Evolutionary conservation across 2,888 invertebrate genomes (phyloP).

Genomic region (Melitaea athalia): DNA sequence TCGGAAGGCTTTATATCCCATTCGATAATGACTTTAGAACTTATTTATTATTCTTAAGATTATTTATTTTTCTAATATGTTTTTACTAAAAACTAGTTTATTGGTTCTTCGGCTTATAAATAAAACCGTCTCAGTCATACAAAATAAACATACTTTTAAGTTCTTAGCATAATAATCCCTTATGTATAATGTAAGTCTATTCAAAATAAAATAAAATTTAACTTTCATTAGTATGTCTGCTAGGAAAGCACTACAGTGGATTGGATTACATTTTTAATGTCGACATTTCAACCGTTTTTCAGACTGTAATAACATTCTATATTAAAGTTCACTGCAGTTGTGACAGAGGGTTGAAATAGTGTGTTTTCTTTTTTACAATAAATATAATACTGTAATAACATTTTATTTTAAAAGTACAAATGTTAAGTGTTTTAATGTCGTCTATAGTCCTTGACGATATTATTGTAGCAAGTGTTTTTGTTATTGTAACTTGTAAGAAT

Average conservation of each 20-base stretch:
- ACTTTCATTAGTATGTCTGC: slow-evolving; percentile 17
- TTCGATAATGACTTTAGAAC: too few species aligned
- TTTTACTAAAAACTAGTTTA: too few species aligned
- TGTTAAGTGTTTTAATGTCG: not conserved
- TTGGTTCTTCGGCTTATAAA: too few species aligned
- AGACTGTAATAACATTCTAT: slow-evolving; percentile 14
- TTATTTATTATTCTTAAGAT: too few species aligned
- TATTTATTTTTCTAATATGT: too few species aligned
- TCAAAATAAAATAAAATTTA: slow-evolving; percentile 10
- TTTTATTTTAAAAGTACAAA: not conserved
- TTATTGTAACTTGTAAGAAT: too few species aligned
- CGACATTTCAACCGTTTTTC: slow-evolving; percentile 16
- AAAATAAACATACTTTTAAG: too few species aligned
- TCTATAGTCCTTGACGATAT: not conserved
- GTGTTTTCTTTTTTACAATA: not conserved
- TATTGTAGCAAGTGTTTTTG: too few species aligned
- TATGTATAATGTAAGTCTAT: not conserved
- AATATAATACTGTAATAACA: not conserved
- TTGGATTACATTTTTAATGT: slow-evolving; percentile 35
- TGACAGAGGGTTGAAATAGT: not conserved
- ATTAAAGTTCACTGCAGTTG: not conserved
- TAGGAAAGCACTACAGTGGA: slow-evolving; percentile 26
- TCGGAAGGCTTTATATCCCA: too few species aligned
- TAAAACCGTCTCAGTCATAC: too few species aligned
- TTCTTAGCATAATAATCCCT: not conserved